phyloP scores from a whole-genome alignment of 2,888 invertebrate genomes.

The Phyto melanocephala region DNA sequence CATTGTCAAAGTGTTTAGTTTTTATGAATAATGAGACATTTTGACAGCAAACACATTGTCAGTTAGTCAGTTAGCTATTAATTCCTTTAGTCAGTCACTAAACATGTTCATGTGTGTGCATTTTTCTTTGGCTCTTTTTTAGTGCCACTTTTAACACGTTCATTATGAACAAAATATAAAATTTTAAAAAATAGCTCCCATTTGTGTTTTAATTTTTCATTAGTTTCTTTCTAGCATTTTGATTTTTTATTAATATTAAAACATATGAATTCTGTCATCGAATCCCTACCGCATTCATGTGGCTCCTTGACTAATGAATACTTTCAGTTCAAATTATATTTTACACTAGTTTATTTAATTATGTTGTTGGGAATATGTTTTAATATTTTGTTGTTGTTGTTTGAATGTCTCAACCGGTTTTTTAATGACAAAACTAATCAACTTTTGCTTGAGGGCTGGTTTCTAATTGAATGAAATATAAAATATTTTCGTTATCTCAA shows the following conservation, averaged over 20 bases:
- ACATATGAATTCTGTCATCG: constrained; percentile 36
- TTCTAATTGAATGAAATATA: no score
- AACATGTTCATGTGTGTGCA: not conserved
- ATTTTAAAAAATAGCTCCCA: not conserved
- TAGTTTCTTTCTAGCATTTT: not conserved
- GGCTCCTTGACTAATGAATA: constrained; percentile 1
- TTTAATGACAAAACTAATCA: constrained; percentile 46
- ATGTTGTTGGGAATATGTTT: not conserved
- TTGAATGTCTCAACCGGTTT: constrained; percentile 12
- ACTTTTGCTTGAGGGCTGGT: no score
- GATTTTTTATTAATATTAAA: constrained; percentile 25
- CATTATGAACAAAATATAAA: not conserved
- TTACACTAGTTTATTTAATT: not conserved
- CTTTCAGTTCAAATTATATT: constrained; percentile 9
- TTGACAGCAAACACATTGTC: constrained; percentile 59
- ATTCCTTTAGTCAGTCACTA: not conserved
- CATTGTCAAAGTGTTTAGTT: constrained; percentile 47
- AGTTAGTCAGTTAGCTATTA: constrained; percentile 24
- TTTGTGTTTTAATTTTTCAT: no score
- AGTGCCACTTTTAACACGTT: constrained; percentile 1
- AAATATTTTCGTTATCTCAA: no score
- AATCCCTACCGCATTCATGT: constrained; percentile 39
- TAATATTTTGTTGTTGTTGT: not conserved
- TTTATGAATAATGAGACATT: constrained; percentile 62
- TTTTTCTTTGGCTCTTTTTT: not conserved